phyloP scores from a whole-genome alignment of 2,797 vertebrate genomes.

The Parauchenoglanis punctatus region DNA sequence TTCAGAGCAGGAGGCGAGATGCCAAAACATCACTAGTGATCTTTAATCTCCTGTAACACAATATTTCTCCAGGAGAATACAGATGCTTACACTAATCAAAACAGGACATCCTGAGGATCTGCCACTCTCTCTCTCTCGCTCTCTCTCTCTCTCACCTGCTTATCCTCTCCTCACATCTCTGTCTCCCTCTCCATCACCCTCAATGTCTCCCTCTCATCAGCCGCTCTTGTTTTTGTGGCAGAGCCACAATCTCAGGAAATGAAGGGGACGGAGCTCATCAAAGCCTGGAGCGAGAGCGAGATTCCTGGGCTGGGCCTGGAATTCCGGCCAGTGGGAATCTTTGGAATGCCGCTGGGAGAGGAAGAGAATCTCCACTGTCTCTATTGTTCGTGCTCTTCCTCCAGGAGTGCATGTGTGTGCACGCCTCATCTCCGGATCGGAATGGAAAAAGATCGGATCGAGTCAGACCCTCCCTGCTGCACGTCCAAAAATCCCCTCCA shows the following conservation, averaged over 20 bases:
- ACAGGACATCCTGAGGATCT: conserved; percentile 98
- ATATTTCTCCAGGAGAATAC: conserved; percentile 94
- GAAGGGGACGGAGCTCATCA: conserved; percentile 93
- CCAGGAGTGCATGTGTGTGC: conserved; percentile 32
- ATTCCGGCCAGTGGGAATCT: conserved; percentile 83
- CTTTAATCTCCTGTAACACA: conserved; percentile 83
- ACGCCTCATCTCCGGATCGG: conserved; percentile 50
- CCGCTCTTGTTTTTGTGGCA: conserved; percentile 64
- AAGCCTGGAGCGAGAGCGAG: conserved; percentile 85
- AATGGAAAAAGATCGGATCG: conserved; percentile 50
- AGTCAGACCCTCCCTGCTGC: conserved; percentile 18
- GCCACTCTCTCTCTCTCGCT: conserved; percentile 68
- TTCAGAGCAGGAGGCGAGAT: conserved; percentile 10
- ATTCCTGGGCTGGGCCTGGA: conserved; percentile 63
- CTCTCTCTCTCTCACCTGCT: conserved; percentile 38
- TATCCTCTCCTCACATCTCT: conserved; percentile 50
- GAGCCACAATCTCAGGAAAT: conserved; percentile 99
- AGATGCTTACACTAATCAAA: conserved; percentile 98
- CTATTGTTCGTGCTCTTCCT: conserved; percentile 97
- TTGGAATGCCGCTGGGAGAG: conserved; percentile 92
- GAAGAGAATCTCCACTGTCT: conserved; percentile 99
- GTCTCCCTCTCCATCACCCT: conserved; percentile 64
- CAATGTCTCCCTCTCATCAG: conserved; percentile 57
- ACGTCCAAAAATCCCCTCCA: conserved; percentile 46
- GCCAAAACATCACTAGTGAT: conserved; percentile 74